Percentiles rank a stretch among this genome's conserved stretches.
phyloP scores from a whole-genome alignment of 2,797 vertebrate genomes.

The Eulemur coronatus region DNA sequence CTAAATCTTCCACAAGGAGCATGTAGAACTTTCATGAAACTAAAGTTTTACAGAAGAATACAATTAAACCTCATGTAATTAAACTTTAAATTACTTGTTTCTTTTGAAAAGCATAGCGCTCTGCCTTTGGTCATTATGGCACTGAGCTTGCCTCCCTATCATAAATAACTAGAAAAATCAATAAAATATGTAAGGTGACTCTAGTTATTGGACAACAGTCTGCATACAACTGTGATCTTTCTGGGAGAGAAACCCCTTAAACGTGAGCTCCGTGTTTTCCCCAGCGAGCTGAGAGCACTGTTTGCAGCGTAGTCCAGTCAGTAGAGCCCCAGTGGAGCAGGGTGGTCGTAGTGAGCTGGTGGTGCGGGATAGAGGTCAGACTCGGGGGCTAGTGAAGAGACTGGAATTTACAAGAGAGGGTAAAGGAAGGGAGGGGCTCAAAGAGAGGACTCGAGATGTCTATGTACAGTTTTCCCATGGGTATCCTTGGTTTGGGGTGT shows the following conservation, averaged over 20 bases:
- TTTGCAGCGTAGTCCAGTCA: accelerated
- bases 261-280: not conserved
- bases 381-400: not conserved
- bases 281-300: not conserved
- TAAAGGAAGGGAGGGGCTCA: too few relatives aligned
- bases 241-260: not conserved
- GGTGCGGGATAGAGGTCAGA: not conserved
- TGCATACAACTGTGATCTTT: not conserved
- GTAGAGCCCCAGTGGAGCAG: too few relatives aligned
- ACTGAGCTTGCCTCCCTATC: not conserved
- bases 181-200: not conserved
- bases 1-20: not conserved
- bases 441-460: not conserved
- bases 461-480: not conserved
- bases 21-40: not conserved
- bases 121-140: not conserved
- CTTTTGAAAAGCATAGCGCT: not conserved
- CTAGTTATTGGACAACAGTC: not conserved
- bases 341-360: not conserved
- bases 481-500: not conserved
- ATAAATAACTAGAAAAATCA: not conserved
- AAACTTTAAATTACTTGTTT: not conserved
- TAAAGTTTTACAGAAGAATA: not conserved
- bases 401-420: not conserved
- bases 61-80: not conserved